Evolutionary conservation across 64 coral and sea anemone genomes (phyloP).

Genomic region (Orbicella faveolata): DNA sequence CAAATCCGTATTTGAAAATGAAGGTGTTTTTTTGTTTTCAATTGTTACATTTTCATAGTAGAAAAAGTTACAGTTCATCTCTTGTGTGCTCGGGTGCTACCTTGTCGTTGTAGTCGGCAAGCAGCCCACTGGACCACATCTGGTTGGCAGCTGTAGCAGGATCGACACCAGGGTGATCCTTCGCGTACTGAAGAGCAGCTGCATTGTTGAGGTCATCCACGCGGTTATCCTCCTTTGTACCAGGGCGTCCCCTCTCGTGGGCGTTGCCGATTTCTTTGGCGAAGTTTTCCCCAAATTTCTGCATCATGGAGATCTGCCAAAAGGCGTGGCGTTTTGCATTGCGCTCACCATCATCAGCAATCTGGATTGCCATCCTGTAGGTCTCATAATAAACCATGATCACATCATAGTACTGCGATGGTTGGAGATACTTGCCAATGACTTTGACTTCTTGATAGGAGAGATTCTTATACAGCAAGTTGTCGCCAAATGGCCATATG

Average conservation of each 20-base stretch:
- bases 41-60: too few species aligned
- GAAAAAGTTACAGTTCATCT: too few species aligned
- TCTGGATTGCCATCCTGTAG: constrained; percentile 13
- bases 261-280: neutral
- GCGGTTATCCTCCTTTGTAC: neutral
- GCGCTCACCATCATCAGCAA: neutral
- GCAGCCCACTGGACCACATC: neutral
- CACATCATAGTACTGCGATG: neutral
- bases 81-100: too few species aligned
- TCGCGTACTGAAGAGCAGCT: neutral
- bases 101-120: neutral
- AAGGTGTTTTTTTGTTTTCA: too few species aligned
- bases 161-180: neutral
- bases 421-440: neutral
- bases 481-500: neutral
- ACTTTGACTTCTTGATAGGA: neutral
- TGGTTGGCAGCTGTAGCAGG: neutral
- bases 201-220: neutral
- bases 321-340: neutral
- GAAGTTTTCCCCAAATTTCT: neutral
- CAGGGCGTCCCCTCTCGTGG: constrained; percentile 1
- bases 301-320: neutral
- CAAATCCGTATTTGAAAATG: too few species aligned
- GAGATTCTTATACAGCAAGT: constrained; percentile 12
- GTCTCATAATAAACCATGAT: constrained; percentile 12